A percentile compares a stretch with the other conserved stretches of the same genome.
phyloP scores from a whole-genome alignment of 2,797 vertebrate species.

The Sciurus carolinensis region DNA sequence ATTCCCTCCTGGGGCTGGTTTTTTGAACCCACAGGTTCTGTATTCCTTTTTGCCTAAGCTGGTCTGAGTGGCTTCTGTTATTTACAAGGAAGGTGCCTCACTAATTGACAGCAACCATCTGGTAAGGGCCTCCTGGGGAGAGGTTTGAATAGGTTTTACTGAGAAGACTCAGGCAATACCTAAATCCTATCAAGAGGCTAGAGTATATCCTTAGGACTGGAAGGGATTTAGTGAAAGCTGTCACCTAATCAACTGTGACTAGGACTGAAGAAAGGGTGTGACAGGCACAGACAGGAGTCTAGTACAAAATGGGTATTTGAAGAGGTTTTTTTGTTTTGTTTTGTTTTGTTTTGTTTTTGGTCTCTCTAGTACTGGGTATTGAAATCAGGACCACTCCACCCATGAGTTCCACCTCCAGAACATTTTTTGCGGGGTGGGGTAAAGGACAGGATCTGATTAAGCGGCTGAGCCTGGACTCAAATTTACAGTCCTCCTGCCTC shows the following conservation, averaged over 20 bases:
- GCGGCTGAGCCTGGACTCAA: too few relatives aligned
- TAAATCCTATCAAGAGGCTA: constrained; percentile 55
- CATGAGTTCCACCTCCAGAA: too few relatives aligned
- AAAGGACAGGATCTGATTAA: too few relatives aligned
- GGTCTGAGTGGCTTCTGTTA: not conserved
- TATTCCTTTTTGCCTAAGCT: not conserved
- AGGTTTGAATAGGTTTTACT: constrained; percentile 33
- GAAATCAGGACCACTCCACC: too few relatives aligned
- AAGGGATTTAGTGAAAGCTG: constrained; percentile 41
- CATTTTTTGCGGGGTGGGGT: too few relatives aligned
- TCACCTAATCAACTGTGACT: constrained; percentile 21
- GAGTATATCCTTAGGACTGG: constrained; percentile 33
- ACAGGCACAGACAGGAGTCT: not conserved
- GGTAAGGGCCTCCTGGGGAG: not conserved
- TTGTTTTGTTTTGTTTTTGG: too few relatives aligned
- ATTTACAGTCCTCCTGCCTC: too few relatives aligned
- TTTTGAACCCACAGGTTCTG: not conserved
- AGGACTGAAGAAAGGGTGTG: not conserved
- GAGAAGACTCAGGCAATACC: constrained; percentile 38
- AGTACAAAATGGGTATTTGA: not conserved
- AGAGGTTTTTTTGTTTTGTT: too few relatives aligned
- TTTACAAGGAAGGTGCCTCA: not conserved
- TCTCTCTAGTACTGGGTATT: too few relatives aligned
- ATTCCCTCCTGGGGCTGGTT: not conserved
- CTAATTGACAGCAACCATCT: not conserved